Evolutionary conservation across 1,140 invertebrate species (phyloP).

Genomic region (Bombus confusus): DNA sequence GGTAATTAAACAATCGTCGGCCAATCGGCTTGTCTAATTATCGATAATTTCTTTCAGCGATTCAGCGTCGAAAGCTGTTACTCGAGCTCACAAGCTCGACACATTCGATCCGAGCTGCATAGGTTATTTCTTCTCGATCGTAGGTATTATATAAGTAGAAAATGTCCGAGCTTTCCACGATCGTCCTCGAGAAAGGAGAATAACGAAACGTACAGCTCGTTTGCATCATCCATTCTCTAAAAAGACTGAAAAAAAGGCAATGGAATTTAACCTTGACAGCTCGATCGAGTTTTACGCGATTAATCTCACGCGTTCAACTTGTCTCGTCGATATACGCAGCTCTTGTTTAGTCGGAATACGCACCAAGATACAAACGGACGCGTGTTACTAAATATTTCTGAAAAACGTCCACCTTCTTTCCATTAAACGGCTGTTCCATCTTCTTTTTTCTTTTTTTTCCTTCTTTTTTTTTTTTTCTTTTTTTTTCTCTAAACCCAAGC

Average conservation of each 20-base stretch:
- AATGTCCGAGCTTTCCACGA: too few relatives aligned
- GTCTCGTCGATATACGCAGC: not conserved
- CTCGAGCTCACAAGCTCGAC: too few relatives aligned
- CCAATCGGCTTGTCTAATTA: not conserved
- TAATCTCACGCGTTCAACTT: conserved; percentile 13
- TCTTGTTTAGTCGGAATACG: not conserved
- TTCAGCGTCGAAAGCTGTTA: not conserved
- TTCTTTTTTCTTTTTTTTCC: too few relatives aligned
- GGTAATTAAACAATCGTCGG: conserved; percentile 17
- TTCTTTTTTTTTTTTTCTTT: rapidly evolving
- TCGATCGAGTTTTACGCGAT: conserved; percentile 28
- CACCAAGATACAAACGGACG: not conserved
- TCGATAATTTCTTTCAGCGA: conserved; percentile 21
- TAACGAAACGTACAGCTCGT: not conserved
- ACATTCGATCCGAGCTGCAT: too few relatives aligned
- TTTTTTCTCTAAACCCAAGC: too few relatives aligned
- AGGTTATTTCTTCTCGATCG: too few relatives aligned
- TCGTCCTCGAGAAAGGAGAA: not conserved
- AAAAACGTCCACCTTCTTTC: too few relatives aligned
- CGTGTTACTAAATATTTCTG: too few relatives aligned
- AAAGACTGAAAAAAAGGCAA: not conserved
- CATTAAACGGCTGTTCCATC: too few relatives aligned
- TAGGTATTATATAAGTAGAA: too few relatives aligned
- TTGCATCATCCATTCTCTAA: conserved; percentile 10
- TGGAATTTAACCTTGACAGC: conserved; percentile 51